Evolutionary conservation across 2,888 invertebrate genomes (phyloP), one percentile per base, ranked within the genome.

Genomic region (Cephus runcator): DNA sequence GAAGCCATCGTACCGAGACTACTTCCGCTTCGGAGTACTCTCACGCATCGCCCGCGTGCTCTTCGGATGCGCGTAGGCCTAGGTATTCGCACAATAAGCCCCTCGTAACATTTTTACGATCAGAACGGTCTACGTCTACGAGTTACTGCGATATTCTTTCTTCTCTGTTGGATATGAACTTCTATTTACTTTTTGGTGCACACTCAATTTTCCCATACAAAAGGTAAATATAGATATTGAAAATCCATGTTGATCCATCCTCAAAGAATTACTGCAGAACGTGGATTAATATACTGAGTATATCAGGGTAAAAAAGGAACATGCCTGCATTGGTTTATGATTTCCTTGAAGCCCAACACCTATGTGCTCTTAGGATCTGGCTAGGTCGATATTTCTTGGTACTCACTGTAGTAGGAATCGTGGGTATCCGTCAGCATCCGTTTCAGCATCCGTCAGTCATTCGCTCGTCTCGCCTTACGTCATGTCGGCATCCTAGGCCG

Each of bases 61-160:
- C 69, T 77, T 56, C 9, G 56, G 77, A 69, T 79, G 81, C 78
- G 77, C 76, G 79, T 80, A 81, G 76, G 36, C 71, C n/a, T 77
- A 75, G 71, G 75, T 84, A 81, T 84, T 81, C 84, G 82, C 82
- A 85, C 85, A 86, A 86, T 86, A 87, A 87, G 85, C 77, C 79
- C 81, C 85, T 87, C 87, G 86, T 88, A 88, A 89, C 85, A 84
- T 85, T 89, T 89, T 88, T 88, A 88, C 82, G 88, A 86, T 86
- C 83, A 82, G 82, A 83, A 79, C 80, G 76, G 76, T 79, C 79
- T 76, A 71, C 33, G 33, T 75, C 81, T 74, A 34, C 34, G 73
- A 75, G 78, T 75, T 77, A 75, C 78, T 78, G 36, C 80, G 73
- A 56, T 40, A 40, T 56, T 23, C 56, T 56, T 9, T 23, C 23